Base-by-base conservation (phyloP, 2,888 invertebrate genomes). In the Epistrophella euchroma region DNA sequence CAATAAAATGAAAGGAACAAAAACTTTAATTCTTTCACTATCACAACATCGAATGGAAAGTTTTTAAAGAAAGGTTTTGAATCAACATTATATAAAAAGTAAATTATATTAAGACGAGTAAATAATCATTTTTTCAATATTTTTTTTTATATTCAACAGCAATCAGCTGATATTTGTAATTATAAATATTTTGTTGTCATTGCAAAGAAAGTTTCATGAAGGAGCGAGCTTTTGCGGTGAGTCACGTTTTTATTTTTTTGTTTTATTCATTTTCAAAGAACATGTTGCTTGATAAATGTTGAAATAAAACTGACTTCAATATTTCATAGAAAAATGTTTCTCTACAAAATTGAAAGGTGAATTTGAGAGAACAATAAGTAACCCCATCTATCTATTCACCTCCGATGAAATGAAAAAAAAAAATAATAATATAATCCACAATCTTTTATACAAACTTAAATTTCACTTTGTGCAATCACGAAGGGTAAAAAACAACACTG, bases 211-310 rank as follows among this genome's bases (percentile, higher is more conserved):
- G 17, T 7, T 17, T n/a, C 13, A 58, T 58, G 5, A 40, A 19
- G 4, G 45, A 64, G 15, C 17, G 7, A 66, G 47, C 66, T 66
- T 66, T 47, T 19, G 43, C 9, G 9, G 19, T 47, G 4, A 11
- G 19, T 7, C n/a, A 9, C 9, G 47, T 47, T 66, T 32, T 9
- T 1, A n/a, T 22, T 2, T 1, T 28, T 28, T n/a, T 7, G 7
- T 43, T 43, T 15, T 40, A 13, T 43, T 43, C 1, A 45, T 1
- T 62, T 43, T 43, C 0, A 28, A 43, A 19, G n/a, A 66, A 66
- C 45, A 66, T 66, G 66, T 66, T 66, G 66, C 66, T 62, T n/a
- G 32, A 22, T 13, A 43, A 9, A 22, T 9, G 9, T 32, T 37
- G 19, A 60, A 60, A 15, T 2, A 40, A n/a, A 22, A n/a, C 15